Conservation (phyloP, 92 coral and sea anemone genomes). For the Actinernus sp. region DNA sequence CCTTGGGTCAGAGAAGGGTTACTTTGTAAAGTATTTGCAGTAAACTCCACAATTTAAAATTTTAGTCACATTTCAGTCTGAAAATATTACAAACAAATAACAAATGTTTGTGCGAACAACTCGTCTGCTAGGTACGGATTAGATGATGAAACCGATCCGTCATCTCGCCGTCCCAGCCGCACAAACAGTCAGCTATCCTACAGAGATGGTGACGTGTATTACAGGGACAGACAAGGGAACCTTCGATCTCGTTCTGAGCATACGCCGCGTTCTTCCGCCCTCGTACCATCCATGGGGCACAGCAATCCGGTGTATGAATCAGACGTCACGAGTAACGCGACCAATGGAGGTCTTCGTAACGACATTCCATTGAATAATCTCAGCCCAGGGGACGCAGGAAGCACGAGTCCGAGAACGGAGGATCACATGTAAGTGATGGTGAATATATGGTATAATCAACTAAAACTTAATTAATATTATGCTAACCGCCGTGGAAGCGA, state of each 20-base stretch:
- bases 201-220: constrained; percentile 78
- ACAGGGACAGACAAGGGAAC: constrained; percentile 68
- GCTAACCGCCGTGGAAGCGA: too few species aligned
- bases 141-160: constrained; percentile 18
- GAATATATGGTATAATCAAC: too few species aligned
- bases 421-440: not conserved
- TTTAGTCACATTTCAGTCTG: too few species aligned
- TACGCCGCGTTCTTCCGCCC: not conserved
- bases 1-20: too few species aligned
- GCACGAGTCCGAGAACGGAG: not conserved
- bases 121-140: constrained; percentile 49
- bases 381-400: not conserved
- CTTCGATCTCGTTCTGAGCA: constrained; percentile 22
- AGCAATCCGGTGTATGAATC: not conserved
- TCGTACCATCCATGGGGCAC: not conserved
- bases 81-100: too few species aligned
- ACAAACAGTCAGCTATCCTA: constrained; percentile 52
- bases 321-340: not conserved
- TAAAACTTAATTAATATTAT: too few species aligned
- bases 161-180: constrained; percentile 4
- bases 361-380: not conserved
- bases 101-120: too few species aligned
- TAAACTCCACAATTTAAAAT: too few species aligned
- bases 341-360: too few species aligned
- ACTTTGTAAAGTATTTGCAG: too few species aligned